Base-by-base conservation (phyloP, 2,113 vertebrate species). In the Poeciliopsis occidentalis region DNA sequence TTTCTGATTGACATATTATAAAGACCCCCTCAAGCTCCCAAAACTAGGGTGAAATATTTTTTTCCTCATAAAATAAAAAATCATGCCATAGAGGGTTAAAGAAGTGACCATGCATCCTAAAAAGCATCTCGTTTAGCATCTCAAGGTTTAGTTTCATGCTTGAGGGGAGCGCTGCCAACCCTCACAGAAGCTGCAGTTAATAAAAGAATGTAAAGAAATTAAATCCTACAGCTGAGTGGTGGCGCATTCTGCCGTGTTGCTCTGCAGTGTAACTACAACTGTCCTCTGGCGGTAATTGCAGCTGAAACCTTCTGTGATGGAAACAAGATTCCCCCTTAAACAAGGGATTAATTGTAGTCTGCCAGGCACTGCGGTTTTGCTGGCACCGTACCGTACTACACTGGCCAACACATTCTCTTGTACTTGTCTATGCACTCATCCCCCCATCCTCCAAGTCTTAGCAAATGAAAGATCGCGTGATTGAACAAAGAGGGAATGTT, bases 271-370 rank as follows among this genome's bases (percentile, higher is more conserved):
- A 72, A 15, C 54, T 31, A 57, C 74, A 71, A 47, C 62, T 75
- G 69, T 81, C 72, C 60, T 76, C 66, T 80, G 51, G 68, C 69
- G 39, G 63, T 69, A 82, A 82, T 69, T 85, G 75, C 64, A 71
- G 63, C 27, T 66, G 54, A 64, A 69, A 24, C 34, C 34, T 68
- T 61, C 34, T 76, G 76, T 75, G 63, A 73, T 30, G n/a, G 29
- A 60, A 47, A 61, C 19, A 12, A 32, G 27, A 69, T 57, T 57
- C 32, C 62, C 31, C 31, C 19, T 26, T 12, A 24, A 75, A 62
- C 37, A 15, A 57, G 29, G 47, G 54, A 29, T 78, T 79, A 65
- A 78, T 76, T 74, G 47, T 37, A 73, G 60, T 27, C 69, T 64
- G 26, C 70, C 44, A 61, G 13, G 51, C 30, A 39, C 60, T 32